These are phyloP conservation scores for Leptosomus discolor DNA, from an alignment of 2,113 vertebrate species.

Conservation along the genomic window DNA sequence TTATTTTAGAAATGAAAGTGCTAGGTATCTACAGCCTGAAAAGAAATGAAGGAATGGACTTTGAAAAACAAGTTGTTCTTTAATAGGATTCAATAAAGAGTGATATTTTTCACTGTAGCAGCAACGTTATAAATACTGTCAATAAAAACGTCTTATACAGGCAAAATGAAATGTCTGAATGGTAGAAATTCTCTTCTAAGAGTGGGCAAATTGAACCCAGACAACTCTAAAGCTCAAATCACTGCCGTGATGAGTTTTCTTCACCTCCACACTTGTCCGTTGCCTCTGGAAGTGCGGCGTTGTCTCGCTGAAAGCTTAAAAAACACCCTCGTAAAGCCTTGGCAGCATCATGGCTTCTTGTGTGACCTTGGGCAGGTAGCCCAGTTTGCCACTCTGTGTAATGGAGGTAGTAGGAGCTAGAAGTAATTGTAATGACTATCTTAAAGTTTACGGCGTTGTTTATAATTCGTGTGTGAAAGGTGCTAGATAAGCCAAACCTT, in stretches of 20 bases:
- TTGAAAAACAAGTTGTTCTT: not conserved
- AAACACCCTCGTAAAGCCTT: not conserved
- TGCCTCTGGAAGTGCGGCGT: not conserved
- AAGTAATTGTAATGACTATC: not conserved
- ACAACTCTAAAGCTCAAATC: not conserved
- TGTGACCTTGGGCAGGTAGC: not conserved
- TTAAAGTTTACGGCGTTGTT: not conserved
- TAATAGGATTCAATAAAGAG: not conserved
- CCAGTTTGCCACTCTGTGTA: not conserved
- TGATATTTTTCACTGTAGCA: not conserved
- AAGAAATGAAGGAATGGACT: not conserved
- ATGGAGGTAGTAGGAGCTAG: not conserved
- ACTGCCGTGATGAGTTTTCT: not conserved
- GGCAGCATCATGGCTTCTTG: not conserved
- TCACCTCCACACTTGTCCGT: accelerated
- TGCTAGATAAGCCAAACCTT: not conserved
- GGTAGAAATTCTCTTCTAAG: not conserved
- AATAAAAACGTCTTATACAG: not conserved
- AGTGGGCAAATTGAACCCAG: not conserved
- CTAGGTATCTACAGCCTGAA: not conserved
- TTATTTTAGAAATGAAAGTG: not conserved
- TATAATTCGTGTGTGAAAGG: not conserved
- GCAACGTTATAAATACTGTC: not conserved
- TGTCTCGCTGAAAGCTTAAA: not conserved
- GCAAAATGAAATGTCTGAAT: not conserved